Conservation (phyloP, 1,140 invertebrate species). For the Atopsyche davidsoni region DNA sequence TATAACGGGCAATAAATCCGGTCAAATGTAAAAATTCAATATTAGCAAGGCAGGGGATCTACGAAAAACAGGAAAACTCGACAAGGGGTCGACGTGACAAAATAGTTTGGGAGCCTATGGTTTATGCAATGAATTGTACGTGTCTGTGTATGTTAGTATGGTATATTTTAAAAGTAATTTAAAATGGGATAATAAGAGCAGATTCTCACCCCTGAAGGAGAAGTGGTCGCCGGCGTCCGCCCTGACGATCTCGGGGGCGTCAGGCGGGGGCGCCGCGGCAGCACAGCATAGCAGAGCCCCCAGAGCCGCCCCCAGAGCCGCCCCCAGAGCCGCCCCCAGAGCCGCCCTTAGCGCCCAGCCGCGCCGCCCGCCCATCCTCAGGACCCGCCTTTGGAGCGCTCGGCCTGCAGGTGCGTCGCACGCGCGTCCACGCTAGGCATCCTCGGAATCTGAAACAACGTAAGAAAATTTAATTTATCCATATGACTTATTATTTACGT, state of each 20-base stretch:
- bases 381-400: constrained; percentile 8
- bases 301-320: not conserved
- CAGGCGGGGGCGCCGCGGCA: constrained; percentile 9
- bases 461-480: too few species aligned
- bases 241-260: constrained; percentile 27
- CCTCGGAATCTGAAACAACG: too few species aligned
- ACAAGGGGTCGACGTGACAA: too few species aligned
- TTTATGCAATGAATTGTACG: too few species aligned
- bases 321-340: not conserved
- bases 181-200: not conserved
- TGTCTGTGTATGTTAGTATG: not conserved
- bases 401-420: not conserved
- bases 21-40: too few species aligned
- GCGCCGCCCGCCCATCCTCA: constrained; percentile 3
- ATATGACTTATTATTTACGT: too few species aligned
- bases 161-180: not conserved
- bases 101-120: too few species aligned
- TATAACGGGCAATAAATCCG: too few species aligned
- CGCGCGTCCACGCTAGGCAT: too few species aligned
- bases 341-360: not conserved
- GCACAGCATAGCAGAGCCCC: not conserved
- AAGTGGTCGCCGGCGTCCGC: constrained; percentile 23
- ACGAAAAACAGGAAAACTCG: too few species aligned
- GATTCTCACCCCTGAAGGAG: constrained; percentile 22
- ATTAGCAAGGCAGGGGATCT: too few species aligned